Percentiles rank a stretch among this genome's conserved stretches.
phyloP scores from a whole-genome alignment of 2,888 invertebrate species.

The Creontiades dilutus region DNA sequence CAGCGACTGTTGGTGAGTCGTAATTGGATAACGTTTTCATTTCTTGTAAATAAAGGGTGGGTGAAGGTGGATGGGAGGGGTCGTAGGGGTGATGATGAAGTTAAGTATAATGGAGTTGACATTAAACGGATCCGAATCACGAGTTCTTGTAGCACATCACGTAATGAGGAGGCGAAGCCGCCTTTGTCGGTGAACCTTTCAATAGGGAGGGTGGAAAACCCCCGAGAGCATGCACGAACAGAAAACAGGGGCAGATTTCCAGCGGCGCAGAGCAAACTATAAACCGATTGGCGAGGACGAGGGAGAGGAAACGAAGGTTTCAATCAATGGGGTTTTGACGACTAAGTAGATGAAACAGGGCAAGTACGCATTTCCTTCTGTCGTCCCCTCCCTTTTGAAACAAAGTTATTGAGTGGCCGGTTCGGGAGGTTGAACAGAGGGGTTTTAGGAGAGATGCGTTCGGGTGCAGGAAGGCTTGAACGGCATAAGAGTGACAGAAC shows the following conservation, averaged over 20 bases:
- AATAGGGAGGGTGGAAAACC: neutral
- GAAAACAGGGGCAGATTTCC: constrained; percentile 54
- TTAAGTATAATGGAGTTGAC: constrained; percentile 47
- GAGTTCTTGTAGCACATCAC: constrained; percentile 41
- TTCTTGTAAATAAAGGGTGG: neutral
- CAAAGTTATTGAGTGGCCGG: constrained; percentile 51
- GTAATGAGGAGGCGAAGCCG: constrained; percentile 40
- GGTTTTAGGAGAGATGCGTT: constrained; percentile 37
- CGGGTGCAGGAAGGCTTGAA: constrained; percentile 14
- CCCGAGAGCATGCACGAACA: constrained; percentile 42
- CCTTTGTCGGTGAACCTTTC: constrained; percentile 17
- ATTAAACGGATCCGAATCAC: constrained; percentile 25
- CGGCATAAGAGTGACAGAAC: constrained; percentile 30
- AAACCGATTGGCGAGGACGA: constrained; percentile 45
- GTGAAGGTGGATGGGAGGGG: too few species aligned
- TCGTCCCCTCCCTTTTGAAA: constrained; percentile 19
- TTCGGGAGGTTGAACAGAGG: neutral
- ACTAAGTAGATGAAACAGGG: constrained; percentile 59
- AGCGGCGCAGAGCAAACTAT: constrained; percentile 35
- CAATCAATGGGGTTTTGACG: constrained; percentile 66
- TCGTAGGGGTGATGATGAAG: constrained; percentile 9
- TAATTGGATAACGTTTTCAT: constrained; percentile 9
- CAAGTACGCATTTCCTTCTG: constrained; percentile 22
- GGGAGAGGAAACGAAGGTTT: constrained; percentile 17
- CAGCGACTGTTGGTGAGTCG: constrained; percentile 17